These are phyloP conservation scores for Drosophila sulfurigaster DNA, from an alignment of 1,140 invertebrate species.

Conservation along the genomic window DNA sequence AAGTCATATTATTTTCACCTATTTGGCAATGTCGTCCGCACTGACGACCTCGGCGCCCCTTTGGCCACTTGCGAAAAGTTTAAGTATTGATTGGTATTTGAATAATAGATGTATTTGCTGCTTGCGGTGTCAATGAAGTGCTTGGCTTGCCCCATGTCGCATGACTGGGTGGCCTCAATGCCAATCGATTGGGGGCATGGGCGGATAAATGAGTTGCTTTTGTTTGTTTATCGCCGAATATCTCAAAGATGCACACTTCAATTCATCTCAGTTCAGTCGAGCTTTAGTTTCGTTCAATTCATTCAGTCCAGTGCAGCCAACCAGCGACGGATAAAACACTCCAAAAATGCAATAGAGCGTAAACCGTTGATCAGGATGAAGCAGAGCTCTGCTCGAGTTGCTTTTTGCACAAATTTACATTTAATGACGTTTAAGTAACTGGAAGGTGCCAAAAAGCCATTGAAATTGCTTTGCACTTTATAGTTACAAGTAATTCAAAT, in stretches of 20 bases:
- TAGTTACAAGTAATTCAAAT: conserved; percentile 29
- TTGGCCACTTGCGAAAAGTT: conserved; percentile 60
- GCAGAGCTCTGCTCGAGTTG: not conserved
- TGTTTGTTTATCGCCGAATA: conserved; percentile 58
- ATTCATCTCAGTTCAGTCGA: conserved; percentile 7
- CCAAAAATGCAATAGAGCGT: conserved; percentile 67
- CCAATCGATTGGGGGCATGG: conserved; percentile 10
- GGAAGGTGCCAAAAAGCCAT: conserved; percentile 61
- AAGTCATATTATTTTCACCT: conserved; percentile 66
- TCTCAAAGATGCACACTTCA: conserved; percentile 46
- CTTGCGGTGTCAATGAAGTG: conserved; percentile 23
- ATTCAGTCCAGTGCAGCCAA: conserved; percentile 1
- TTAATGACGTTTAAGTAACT: conserved; percentile 75
- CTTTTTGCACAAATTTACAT: conserved; percentile 67
- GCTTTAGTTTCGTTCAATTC: conserved; percentile 16
- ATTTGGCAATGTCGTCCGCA: conserved; percentile 19
- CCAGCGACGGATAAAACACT: conserved; percentile 55
- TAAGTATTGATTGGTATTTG: conserved; percentile 73
- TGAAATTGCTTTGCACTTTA: conserved; percentile 30
- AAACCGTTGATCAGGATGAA: conserved; percentile 55
- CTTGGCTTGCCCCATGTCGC: not conserved
- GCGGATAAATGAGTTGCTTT: conserved; percentile 34
- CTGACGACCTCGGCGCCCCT: not conserved
- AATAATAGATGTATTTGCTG: conserved; percentile 68
- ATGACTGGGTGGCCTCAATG: conserved; percentile 1